Evolutionary conservation across 2,113 vertebrate species (phyloP).

Genomic region (Corythaeola cristata): DNA sequence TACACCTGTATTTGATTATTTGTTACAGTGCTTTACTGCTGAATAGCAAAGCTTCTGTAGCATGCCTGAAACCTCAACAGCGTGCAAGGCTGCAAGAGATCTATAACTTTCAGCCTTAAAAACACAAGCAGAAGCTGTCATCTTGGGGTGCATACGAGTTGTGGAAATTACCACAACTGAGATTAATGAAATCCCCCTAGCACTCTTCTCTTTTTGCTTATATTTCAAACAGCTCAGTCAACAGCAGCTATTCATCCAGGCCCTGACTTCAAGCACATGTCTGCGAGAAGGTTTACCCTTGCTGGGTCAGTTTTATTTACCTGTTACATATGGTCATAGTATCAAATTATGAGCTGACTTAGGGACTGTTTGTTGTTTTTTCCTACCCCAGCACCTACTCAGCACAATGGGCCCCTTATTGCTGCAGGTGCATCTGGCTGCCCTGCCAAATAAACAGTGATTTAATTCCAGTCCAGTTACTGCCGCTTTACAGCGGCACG

Average conservation of each 20-base stretch:
- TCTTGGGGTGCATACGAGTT: neutral
- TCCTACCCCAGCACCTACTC: neutral
- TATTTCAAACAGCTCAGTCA: neutral
- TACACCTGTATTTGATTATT: neutral
- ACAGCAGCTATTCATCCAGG: neutral
- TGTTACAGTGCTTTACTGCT: neutral
- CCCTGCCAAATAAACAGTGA: neutral
- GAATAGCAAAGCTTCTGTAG: neutral
- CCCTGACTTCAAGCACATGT: neutral
- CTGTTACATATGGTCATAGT: neutral
- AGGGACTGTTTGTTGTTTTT: neutral
- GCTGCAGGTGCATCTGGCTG: neutral
- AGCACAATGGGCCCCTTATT: neutral
- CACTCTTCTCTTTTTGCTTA: neutral
- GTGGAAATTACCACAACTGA: neutral
- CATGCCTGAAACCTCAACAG: neutral
- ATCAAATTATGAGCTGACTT: neutral
- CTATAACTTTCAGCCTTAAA: neutral
- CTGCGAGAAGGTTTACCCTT: neutral
- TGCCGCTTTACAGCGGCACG: rapidly evolving
- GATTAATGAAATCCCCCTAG: neutral
- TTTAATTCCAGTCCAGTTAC: neutral
- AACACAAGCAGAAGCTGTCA: neutral
- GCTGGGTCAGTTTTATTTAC: neutral
- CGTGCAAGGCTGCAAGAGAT: neutral